Conservation (phyloP, 2,888 invertebrate genomes). For the Odontocolon sp. region DNA sequence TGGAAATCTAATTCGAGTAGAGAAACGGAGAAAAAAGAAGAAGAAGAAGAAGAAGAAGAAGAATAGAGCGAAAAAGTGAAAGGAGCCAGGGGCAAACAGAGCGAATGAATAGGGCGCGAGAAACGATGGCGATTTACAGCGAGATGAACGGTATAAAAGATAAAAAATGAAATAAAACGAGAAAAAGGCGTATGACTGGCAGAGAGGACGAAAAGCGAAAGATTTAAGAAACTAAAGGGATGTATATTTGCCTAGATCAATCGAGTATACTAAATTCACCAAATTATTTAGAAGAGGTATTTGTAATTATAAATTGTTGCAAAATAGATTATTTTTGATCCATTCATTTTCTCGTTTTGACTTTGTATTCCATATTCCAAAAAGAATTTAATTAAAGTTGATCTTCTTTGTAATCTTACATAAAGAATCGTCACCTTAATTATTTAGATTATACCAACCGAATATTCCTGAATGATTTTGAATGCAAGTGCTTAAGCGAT, state of each 20-base stretch:
- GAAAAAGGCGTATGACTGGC: background rate
- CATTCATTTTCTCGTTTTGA: too few species aligned
- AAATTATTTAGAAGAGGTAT: too few species aligned
- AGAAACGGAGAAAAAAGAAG: background rate
- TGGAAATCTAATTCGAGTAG: slow-evolving; percentile 13
- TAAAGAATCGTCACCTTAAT: too few species aligned
- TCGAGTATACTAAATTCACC: background rate
- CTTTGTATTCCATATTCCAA: too few species aligned
- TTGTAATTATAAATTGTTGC: too few species aligned
- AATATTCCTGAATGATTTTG: background rate
- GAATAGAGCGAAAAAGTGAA: background rate
- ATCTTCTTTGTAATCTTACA: too few species aligned
- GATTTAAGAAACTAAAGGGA: background rate
- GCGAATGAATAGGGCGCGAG: background rate
- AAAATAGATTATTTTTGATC: too few species aligned
- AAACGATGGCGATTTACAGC: background rate
- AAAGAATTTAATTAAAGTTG: too few species aligned
- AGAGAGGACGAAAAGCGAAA: background rate
- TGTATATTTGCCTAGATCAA: background rate
- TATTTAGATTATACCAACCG: too few species aligned
- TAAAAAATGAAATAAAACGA: background rate
- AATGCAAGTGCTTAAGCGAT: background rate
- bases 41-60: background rate
- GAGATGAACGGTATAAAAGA: slow-evolving; percentile 3
- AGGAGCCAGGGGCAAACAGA: background rate